A percentile compares a stretch with the other conserved stretches of the same genome.
Conservation (phyloP, 2,113 vertebrate genomes). For the Oncorhynchus kisutch region DNA sequence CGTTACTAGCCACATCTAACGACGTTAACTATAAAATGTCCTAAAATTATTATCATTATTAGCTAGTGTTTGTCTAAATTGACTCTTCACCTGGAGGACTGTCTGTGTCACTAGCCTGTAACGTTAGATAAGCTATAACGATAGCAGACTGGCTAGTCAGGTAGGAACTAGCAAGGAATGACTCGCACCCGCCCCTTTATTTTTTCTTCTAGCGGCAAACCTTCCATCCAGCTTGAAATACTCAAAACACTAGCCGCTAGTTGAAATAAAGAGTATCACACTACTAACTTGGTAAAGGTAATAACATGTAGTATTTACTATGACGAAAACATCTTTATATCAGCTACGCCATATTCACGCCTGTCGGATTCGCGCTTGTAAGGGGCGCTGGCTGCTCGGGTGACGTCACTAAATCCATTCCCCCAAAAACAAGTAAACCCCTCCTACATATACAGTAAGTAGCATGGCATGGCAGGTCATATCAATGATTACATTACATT, state of each 20-base stretch:
- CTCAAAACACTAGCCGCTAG: neutral
- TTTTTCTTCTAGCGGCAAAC: neutral
- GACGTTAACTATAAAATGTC: neutral
- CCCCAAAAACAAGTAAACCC: constrained; percentile 36
- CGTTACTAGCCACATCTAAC: no score
- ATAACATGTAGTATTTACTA: neutral
- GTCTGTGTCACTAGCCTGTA: neutral
- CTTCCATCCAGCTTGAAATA: neutral
- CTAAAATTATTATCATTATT: no score
- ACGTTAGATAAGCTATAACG: neutral
- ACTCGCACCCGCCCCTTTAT: neutral
- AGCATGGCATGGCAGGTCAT: neutral
- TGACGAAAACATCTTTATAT: neutral
- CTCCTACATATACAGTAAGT: constrained; percentile 38
- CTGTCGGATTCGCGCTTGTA: constrained; percentile 31
- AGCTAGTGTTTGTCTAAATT: neutral
- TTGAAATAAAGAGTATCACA: neutral
- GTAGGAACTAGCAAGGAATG: neutral
- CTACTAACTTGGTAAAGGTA: neutral
- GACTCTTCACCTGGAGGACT: neutral
- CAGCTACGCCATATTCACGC: constrained; percentile 10
- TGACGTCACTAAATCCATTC: constrained; percentile 60
- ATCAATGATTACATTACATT: no score
- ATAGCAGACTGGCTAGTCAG: neutral
- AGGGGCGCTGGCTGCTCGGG: constrained; percentile 67